Evolutionary conservation across 2,888 invertebrate genomes (phyloP).

Genomic region (Calameuta idolon): DNA sequence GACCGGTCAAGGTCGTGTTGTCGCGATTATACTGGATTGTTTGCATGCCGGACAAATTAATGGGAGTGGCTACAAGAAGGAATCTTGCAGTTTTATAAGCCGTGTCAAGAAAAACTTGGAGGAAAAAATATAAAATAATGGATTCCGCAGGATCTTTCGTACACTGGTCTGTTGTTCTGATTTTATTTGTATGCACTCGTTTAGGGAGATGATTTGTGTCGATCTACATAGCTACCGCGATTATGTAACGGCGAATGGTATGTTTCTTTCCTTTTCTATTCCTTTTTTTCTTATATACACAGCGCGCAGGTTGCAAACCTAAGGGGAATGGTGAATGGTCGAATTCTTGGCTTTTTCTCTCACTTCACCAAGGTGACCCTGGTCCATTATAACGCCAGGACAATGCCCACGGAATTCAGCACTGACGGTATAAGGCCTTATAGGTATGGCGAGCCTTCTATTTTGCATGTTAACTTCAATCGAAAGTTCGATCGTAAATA

Average conservation of each 20-base stretch:
- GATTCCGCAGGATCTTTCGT: not conserved
- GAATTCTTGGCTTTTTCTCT: not conserved
- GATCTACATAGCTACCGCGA: not conserved
- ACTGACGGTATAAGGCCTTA: not conserved
- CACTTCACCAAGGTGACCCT: not conserved
- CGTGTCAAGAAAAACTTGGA: not conserved
- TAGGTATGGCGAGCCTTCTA: not conserved
- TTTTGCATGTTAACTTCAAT: not conserved
- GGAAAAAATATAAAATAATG: not conserved
- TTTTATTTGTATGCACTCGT: not conserved
- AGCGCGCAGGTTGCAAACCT: not conserved
- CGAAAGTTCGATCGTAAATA: not conserved
- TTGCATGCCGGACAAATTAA: not conserved
- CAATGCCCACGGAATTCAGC: not conserved
- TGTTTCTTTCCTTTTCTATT: not conserved
- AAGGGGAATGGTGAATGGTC: not conserved
- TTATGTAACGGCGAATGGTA: not conserved
- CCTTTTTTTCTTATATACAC: not conserved
- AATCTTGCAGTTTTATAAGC: not conserved
- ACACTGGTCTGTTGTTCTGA: not conserved
- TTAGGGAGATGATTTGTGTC: not conserved
- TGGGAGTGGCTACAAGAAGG: not conserved
- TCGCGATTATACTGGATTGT: not conserved
- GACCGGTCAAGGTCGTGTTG: not conserved
- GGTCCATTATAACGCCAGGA: not conserved